Base-by-base conservation (phyloP, 2,797 vertebrate genomes). In the Alcedo atthis region DNA sequence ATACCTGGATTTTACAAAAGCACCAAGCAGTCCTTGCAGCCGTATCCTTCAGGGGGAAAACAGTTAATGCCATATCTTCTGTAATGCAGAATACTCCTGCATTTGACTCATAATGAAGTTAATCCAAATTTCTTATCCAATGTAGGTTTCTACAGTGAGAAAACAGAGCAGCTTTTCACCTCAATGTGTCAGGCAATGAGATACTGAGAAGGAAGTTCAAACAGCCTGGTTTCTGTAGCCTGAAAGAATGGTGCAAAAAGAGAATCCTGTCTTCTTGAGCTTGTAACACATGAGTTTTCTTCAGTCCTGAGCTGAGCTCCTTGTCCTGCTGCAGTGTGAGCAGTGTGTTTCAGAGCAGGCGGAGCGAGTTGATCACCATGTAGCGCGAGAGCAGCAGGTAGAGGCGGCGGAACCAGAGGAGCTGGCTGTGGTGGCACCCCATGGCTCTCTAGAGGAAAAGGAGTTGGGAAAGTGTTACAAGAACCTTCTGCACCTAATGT, bases 401-500 rank as follows among this genome's bases (percentile, higher is more conserved):
- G 79, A 99, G 94, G 58, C 73, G 97, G 79, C 99, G 99, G 87
- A 99, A 99, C 99, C 99, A 99, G 82, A 99, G 96, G 21, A 99
- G 98, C 75, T 99, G 99, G 93, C 98, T 98, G 91, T 21, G 97
- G 92, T 99, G 99, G 92, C 98, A 98, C 64, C 94, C 48, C 99
- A 99, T 99, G 95, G 99, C 99, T 48, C 94, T 97, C 99, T 99
- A 49, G 64, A 90, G 81, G 69, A 81, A 66, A 64, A 81, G 81
- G 2, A 74, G 54, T 28, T 32, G 45, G 95, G 28, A 82, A 82
- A 82, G 42, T 32, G 15, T 87, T 66, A 67, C 15, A 68, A 24
- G 57, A 85, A 75, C 58, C 8, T 85, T 48, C 42, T 69, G 55
- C 25, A 55, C 54, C 46, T 55, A 24, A 15, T 7, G 7, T 1